Conservation (phyloP, 2,797 vertebrate genomes). For the Acomys russatus region DNA sequence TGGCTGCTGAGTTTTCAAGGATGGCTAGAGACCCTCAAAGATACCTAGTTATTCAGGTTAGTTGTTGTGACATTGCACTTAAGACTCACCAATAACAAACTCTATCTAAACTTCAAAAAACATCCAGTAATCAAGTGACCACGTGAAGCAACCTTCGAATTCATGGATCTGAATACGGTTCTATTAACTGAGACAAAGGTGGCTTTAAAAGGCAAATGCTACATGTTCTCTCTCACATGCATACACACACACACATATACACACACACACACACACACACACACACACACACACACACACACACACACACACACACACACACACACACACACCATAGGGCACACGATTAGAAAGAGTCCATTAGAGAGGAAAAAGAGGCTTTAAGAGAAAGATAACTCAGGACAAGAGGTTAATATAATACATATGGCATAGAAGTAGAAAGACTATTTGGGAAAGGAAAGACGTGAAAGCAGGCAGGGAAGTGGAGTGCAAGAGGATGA, state of each 20-base stretch:
- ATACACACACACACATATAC: neutral
- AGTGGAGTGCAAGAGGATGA: too few species aligned
- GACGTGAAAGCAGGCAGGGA: neutral
- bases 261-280: accelerated
- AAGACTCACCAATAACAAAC: neutral
- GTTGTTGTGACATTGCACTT: constrained; percentile 66
- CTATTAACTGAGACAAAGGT: neutral
- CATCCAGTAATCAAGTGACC: neutral
- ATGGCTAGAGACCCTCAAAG: constrained; percentile 99
- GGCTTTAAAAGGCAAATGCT: neutral
- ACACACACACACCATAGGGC: neutral
- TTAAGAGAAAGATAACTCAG: neutral
- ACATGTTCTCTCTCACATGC: neutral
- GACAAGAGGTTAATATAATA: neutral
- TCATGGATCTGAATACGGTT: neutral
- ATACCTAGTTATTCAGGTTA: constrained; percentile 98
- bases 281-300: accelerated
- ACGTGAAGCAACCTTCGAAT: neutral
- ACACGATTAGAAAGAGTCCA: neutral
- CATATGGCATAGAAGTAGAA: neutral
- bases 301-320: accelerated
- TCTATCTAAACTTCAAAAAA: neutral
- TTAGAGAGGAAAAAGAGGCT: neutral
- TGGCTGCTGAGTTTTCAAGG: constrained; percentile 98
- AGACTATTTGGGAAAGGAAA: neutral